Base-by-base conservation (phyloP, 2,113 vertebrate species). In the Hiodon tergisus region DNA sequence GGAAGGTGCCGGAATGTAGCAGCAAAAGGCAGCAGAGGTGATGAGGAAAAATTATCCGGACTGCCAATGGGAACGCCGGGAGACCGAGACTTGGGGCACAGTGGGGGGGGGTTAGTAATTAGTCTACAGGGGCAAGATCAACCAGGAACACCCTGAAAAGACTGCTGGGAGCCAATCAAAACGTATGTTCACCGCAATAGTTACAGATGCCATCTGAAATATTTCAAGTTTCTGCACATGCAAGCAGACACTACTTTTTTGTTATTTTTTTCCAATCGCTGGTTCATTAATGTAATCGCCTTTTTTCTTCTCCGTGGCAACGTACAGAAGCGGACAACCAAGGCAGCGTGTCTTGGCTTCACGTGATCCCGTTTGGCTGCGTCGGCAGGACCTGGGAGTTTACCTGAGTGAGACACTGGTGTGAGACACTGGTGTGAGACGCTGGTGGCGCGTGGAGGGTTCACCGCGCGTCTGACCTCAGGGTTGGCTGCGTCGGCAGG, bases 21-120 rank as follows among this genome's bases (percentile, higher is more conserved):
- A 31, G 31, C 31, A 13, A 55, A 70, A 55, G 4, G 7, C 17
- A 46, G 14, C 53, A 70, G 52, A 55, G 46, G 69, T 51, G 3
- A 71, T 17, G 54, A 5, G 16, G 2, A 11, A 47, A 47, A 46
- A 71, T 11, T 0, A n/a, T 75, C 46, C n/a, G 50, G 14, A 72
- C 54, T 74, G 82, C 73, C 84, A 85, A 87, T 85, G 81, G 87
- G 83, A 78, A 53, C 0, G 60, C 81, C 72, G 66, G 48, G 77
- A 79, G 75, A 58, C 57, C 58, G 54, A 78, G 80, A 59, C 3
- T 50, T 81, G 81, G 75, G 50, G 66, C 81, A 59, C 86, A 79
- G 80, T 80, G 58, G 84, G 86, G 79, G 82, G 81, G 70, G 65
- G 72, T 76, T 83, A 81, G 82, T 89, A 87, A 89, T 89, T 83